These are phyloP conservation scores for Xylocampa areola DNA, from an alignment of 2,888 invertebrate genomes.

Conservation along the genomic window DNA sequence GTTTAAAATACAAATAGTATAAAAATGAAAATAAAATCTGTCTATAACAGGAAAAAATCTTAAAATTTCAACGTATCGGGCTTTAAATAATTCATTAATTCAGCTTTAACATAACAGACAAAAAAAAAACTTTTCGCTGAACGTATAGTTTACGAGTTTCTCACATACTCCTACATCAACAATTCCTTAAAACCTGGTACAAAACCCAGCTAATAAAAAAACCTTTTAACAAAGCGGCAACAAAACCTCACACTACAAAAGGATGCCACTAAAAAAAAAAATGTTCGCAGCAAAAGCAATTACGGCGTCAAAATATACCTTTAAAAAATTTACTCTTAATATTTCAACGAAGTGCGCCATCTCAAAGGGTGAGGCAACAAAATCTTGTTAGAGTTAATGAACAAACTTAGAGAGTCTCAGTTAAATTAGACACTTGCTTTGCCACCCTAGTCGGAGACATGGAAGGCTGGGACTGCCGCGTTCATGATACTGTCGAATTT, in stretches of 20 bases:
- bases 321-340: constrained; percentile 67
- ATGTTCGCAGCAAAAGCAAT: constrained; percentile 44
- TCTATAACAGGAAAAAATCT: too few relatives aligned
- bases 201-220: constrained; percentile 23
- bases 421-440: constrained; percentile 77
- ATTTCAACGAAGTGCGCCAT: constrained; percentile 69
- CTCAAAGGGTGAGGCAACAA: constrained; percentile 81
- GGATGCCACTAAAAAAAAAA: constrained; percentile 23
- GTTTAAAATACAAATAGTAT: too few relatives aligned
- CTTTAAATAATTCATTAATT: too few relatives aligned
- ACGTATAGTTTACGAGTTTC: too few relatives aligned
- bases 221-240: constrained; percentile 22
- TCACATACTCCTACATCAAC: neutral
- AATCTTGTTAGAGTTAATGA: constrained; percentile 87
- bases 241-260: constrained; percentile 24
- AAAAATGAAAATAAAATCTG: too few relatives aligned
- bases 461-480: constrained; percentile 37
- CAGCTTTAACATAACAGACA: too few relatives aligned
- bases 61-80: too few relatives aligned
- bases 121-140: too few relatives aligned
- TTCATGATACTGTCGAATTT: constrained; percentile 58
- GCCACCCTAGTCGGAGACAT: constrained; percentile 58
- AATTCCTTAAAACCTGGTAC: too few relatives aligned
- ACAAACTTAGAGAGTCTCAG: constrained; percentile 82
- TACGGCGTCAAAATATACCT: constrained; percentile 50